Conservation (phyloP, 2,797 vertebrate genomes). For the Rhinella marina region DNA sequence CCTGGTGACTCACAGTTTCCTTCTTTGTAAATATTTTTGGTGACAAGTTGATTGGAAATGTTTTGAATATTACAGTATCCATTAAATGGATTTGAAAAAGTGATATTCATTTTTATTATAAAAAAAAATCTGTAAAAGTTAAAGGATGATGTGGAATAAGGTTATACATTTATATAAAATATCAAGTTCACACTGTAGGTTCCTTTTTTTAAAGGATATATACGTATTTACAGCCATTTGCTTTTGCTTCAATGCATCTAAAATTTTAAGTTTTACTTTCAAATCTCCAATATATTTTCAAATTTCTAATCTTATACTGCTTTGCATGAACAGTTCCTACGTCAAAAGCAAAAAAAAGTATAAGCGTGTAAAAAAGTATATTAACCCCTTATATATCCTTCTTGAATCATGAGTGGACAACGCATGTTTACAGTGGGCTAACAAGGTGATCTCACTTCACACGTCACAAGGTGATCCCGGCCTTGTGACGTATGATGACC, state of each 20-base stretch:
- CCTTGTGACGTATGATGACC: too few relatives aligned
- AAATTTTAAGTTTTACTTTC: too few relatives aligned
- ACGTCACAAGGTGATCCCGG: too few relatives aligned
- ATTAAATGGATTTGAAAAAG: neutral
- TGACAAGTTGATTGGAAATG: conserved; percentile 20
- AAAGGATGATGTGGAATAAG: neutral
- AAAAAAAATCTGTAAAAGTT: neutral
- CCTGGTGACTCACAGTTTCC: conserved; percentile 48
- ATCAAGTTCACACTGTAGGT: neutral
- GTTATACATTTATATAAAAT: neutral
- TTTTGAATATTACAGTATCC: conserved; percentile 6
- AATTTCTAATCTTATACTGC: too few relatives aligned
- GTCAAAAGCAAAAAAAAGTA: too few relatives aligned
- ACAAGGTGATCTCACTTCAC: too few relatives aligned
- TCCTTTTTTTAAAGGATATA: neutral
- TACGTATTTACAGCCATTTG: neutral
- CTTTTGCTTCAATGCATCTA: neutral
- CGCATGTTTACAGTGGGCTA: too few relatives aligned
- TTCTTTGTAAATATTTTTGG: conserved; percentile 35
- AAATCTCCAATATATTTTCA: too few relatives aligned
- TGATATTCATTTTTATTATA: neutral
- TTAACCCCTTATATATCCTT: too few relatives aligned
- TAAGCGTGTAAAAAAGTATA: too few relatives aligned
- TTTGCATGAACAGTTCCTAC: too few relatives aligned
- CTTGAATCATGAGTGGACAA: too few relatives aligned